Percentiles rank a stretch among this genome's conserved stretches.
Conservation (phyloP, 1,140 invertebrate genomes). For the Drosophila guanche region DNA sequence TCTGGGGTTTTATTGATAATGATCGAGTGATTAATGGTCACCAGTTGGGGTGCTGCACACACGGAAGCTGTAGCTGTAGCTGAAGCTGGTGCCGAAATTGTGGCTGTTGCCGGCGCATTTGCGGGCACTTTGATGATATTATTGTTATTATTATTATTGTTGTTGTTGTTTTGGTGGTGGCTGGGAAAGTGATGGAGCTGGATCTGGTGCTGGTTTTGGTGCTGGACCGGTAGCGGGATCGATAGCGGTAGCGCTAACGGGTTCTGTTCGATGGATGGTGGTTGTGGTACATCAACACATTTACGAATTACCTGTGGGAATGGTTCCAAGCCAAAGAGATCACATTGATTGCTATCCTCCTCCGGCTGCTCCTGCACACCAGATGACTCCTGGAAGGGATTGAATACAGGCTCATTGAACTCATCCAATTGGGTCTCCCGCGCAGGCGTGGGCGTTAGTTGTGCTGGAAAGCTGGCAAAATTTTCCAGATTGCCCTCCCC, state of each 20-base stretch:
- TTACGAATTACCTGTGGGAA: slow-evolving; percentile 84
- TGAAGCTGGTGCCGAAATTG: slow-evolving; percentile 32
- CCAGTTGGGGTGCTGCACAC: slow-evolving; percentile 51
- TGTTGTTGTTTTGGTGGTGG: slow-evolving; percentile 54
- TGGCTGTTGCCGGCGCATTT: slow-evolving; percentile 11
- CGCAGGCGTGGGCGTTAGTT: slow-evolving; percentile 28
- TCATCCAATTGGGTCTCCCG: slow-evolving; percentile 61
- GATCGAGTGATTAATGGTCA: slow-evolving; percentile 82
- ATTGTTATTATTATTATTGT: slow-evolving; percentile 3
- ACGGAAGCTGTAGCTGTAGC: neutral
- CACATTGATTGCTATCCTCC: slow-evolving; percentile 50
- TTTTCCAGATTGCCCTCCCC: slow-evolving; percentile 30
- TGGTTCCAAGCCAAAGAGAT: slow-evolving; percentile 86
- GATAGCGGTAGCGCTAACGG: slow-evolving; percentile 10
- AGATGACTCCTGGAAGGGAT: slow-evolving; percentile 66
- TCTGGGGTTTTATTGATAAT: slow-evolving; percentile 82
- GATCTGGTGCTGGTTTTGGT: slow-evolving; percentile 39
- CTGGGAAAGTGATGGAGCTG: slow-evolving; percentile 61
- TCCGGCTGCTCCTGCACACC: slow-evolving; percentile 22
- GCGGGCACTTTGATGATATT: slow-evolving; percentile 59
- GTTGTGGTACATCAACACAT: slow-evolving; percentile 40
- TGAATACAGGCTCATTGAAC: slow-evolving; percentile 82
- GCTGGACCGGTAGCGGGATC: slow-evolving; percentile 8
- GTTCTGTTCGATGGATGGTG: slow-evolving; percentile 43
- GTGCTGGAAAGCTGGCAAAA: slow-evolving; percentile 68